Evolutionary conservation across 2,113 vertebrate genomes (phyloP).

Genomic region (Cynocephalus volans): DNA sequence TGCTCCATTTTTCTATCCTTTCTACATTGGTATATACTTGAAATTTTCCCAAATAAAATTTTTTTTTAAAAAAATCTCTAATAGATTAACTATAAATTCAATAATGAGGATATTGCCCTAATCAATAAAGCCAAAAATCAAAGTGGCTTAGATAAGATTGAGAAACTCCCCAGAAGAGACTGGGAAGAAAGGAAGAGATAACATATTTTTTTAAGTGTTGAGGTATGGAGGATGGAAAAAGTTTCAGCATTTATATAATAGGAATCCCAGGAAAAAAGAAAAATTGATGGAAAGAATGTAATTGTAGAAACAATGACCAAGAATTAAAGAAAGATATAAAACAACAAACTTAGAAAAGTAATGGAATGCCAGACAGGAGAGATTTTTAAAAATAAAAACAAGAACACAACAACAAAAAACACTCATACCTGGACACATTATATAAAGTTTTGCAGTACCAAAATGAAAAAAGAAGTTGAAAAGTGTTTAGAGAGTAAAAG

Average conservation of each 20-base stretch:
- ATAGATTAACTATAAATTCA: neutral
- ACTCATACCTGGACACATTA: neutral
- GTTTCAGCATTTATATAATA: neutral
- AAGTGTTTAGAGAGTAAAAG: neutral
- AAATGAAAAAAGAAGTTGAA: neutral
- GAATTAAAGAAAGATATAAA: neutral
- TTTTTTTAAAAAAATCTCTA: constrained; percentile 3
- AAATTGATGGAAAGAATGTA: neutral
- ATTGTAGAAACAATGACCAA: neutral
- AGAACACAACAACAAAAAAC: neutral
- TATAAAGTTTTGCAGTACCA: neutral
- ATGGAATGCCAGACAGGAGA: neutral
- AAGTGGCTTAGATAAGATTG: neutral
- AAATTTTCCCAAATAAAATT: neutral
- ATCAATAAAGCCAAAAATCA: neutral
- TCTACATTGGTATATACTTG: neutral
- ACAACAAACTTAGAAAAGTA: neutral
- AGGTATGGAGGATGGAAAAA: neutral
- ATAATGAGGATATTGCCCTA: neutral
- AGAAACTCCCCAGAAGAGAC: neutral
- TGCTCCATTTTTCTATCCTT: neutral
- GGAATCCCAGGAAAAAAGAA: neutral
- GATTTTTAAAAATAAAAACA: neutral
- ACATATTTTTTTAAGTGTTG: neutral
- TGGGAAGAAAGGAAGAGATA: neutral